Conservation (phyloP, 2,113 vertebrate genomes). For the Gallinago undulata region DNA sequence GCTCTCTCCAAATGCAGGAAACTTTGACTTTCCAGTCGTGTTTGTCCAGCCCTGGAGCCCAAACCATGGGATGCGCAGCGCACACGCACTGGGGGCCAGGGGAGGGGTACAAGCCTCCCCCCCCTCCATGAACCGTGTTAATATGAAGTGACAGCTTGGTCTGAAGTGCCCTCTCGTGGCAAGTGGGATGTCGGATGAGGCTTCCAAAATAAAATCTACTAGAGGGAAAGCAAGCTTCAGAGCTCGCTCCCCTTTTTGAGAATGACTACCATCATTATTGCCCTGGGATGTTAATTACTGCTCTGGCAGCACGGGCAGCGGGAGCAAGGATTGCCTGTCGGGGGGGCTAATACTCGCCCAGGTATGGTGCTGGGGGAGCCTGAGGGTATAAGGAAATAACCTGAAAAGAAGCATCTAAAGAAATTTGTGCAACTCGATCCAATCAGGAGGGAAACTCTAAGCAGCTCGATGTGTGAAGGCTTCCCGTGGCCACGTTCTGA, state of each 20-base stretch:
- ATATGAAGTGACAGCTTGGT: constrained; percentile 33
- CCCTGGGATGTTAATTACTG: not conserved
- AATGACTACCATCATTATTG: not conserved
- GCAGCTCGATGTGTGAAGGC: not conserved
- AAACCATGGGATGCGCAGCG: not conserved
- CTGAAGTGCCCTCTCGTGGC: constrained; percentile 63
- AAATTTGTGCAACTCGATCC: not conserved
- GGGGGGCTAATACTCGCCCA: not conserved
- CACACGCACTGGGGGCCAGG: not conserved
- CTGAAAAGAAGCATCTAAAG: not conserved
- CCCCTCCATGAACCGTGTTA: fast-evolving
- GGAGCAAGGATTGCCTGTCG: not conserved
- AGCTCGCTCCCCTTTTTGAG: not conserved
- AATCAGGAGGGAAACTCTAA: not conserved
- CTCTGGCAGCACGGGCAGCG: not conserved
- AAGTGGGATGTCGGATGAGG: not conserved
- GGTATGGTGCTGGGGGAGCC: not conserved
- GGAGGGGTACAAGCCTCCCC: fast-evolving
- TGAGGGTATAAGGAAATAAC: not conserved
- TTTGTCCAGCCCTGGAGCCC: not conserved
- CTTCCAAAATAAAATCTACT: not conserved
- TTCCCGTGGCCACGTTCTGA: not conserved
- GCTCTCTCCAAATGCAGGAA: not conserved
- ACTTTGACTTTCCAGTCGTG: not conserved
- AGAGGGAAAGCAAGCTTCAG: not conserved